Evolutionary conservation across 2,888 invertebrate species (phyloP).

Genomic region (Eutolmus rufibarbis): DNA sequence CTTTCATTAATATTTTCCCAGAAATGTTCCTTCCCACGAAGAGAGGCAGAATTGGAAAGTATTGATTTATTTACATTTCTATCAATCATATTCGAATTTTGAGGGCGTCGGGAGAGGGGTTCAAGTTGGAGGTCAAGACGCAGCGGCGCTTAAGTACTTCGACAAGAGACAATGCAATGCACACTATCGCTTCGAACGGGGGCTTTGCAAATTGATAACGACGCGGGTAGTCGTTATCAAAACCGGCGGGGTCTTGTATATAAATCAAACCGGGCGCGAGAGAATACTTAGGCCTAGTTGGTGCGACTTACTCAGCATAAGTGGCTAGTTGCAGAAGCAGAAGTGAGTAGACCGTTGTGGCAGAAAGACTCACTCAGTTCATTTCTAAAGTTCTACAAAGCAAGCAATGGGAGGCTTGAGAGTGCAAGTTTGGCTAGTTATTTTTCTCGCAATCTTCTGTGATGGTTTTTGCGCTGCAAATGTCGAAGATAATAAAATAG

Average conservation of each 20-base stretch:
- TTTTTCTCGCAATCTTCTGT: not conserved
- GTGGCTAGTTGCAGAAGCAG: not conserved
- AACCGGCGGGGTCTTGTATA: not conserved
- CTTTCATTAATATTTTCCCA: not conserved
- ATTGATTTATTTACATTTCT: not conserved
- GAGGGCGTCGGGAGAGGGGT: not conserved
- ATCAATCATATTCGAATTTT: not conserved
- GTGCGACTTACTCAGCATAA: not conserved
- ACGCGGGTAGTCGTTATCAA: not conserved
- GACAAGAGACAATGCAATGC: not conserved
- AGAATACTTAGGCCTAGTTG: not conserved
- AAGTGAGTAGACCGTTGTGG: not conserved
- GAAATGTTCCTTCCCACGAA: not conserved
- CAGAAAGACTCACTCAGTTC: not conserved
- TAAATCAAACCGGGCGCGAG: not conserved
- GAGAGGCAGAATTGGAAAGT: not conserved
- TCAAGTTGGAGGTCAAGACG: not conserved
- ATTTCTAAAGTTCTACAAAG: not conserved
- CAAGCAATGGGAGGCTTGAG: not conserved
- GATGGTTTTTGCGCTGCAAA: not conserved
- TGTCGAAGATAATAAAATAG: not conserved
- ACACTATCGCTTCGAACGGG: not conserved
- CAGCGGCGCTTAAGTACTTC: not conserved
- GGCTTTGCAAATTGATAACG: not conserved
- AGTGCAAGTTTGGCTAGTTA: not conserved